Evolutionary conservation across 2,888 invertebrate species (phyloP), one percentile per base, ranked within the genome.

Genomic region (Noctua pronuba): DNA sequence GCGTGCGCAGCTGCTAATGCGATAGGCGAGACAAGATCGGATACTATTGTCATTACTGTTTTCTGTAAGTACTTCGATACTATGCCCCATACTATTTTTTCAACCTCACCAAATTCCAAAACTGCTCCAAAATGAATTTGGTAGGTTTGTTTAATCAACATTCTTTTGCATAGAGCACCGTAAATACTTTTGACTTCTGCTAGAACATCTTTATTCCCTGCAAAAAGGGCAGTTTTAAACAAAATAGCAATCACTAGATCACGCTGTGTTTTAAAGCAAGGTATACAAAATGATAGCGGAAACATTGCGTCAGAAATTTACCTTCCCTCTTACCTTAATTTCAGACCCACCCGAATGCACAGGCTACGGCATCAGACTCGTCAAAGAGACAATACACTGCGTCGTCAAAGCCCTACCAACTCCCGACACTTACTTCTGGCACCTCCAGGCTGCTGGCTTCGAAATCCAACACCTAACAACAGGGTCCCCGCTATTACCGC

Each of bases 391-490:
- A 0, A 89, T 96, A 58, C 92, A 92, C 82, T 96, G 96, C 87
- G 93, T 94, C 83, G 94, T 96, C 10, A 92, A 91, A 41, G 94
- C 95, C 0, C 86, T 95, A 35, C 96, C 96, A 18, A 62, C 86
- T 2, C 95, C 96, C 0, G 96, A 96, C 86, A 95, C 95, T 0
- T 96, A 88, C 88, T 94, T 95, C 92, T 96, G 96, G 96, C 95
- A 96, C 85, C 91, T 96, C 24, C 95, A 95, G 77, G 94, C 94
- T 0, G 82, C 91, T 0, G 95, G 93, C 35, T 93, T 94, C 62
- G 95, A 96, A 38, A 85, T 93, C 13, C 96, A 96, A 80, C 95
- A 95, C 49, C 83, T 96, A 1, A 96, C 96, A 0, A 95, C 96
- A 0, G 96, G 96, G 5, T 96, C 96, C 0, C 91, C 94, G 0